Base-by-base conservation (phyloP, 1,140 invertebrate genomes). In the Drosophila subobscura region DNA sequence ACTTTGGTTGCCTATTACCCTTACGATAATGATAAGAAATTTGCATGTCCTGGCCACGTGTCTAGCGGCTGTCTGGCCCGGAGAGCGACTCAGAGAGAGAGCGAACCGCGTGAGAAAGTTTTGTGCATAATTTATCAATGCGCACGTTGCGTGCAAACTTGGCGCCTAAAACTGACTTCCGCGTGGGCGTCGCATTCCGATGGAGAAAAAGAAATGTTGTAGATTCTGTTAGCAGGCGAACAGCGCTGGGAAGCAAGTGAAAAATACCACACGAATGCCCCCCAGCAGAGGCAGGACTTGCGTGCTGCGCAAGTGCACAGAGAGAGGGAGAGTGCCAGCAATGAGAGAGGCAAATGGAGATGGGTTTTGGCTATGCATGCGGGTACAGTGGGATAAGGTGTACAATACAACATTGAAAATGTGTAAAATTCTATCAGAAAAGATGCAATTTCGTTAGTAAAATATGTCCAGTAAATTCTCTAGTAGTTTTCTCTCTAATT, bases 1-100 rank as follows among this genome's bases (percentile, higher is more conserved):
- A 80, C 77, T 88, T 90, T 90, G 88, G 66, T 76, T 90, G 71
- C 88, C 88, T 90, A 90, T 78, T 90, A 90, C 88, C 77, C 77
- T 63, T 89, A 80, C 88, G 89, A 90, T 84, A 89, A 83, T 90
- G 88, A 90, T 90, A 90, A 90, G 88, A 90, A 86, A 90, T 90
- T 81, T 89, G 80, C 89, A 74, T 84, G 72, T 59, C 59, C 63
- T 59, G 66, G 44, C 41, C 72, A 75, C 72, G 67, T 72, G 60
- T 5, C 44, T 12, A 33, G 23, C 8, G n/a, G 37, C 23, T n/a
- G 16, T 22, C 55, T 56, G 42, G 46, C 33, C 29, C 10, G 10
- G 33, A 12, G 33, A 37, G 33, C 4, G 12, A 37, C 4, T 12
- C 10, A 12, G 33, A 37, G 33, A 37, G 10, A 1, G 33, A n/a